Evolutionary conservation across 2,888 invertebrate genomes (phyloP), one percentile per base, ranked within the genome.

Genomic region (Cabera pusaria): DNA sequence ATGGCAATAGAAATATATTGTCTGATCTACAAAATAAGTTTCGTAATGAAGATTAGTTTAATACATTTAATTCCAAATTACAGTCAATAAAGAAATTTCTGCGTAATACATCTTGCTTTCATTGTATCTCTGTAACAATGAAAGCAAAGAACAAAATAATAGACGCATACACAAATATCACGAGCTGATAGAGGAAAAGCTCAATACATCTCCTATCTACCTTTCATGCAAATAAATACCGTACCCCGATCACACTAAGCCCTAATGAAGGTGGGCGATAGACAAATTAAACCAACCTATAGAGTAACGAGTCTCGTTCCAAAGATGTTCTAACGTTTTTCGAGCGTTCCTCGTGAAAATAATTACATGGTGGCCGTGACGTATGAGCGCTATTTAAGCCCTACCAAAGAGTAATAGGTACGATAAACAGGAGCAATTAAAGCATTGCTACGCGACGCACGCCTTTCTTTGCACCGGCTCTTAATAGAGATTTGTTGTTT

Each of bases 391-490:
- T 82, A 83, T 84, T 86, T 85, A 84, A 82, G 78, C 75, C 69
- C 64, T 58, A 70, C 77, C 77, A 76, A 73, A 84, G 87, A 87
- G 74, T 78, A 84, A 87, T 87, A 69, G 75, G 59, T 49, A 74
- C 80, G 82, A 86, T 87, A 87, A 87, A 86, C 81, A 83, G 73
- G 63, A 68, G 75, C 85, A 87, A 87, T 87, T 86, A 86, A 87
- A 86, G 76, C 84, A 85, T 86, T 81, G 84, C 83, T 66, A 83
- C 70, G 74, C 86, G 86, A 84, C 85, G 80, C 84, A 83, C 85
- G 82, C 79, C 64, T 83, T 83, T 86, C 85, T 83, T 85, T 83
- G 75, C 76, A 68, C 78, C 64, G 71, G 34, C 66, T 53, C 40
- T 55, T 84, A 83, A 86, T 83, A 73, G 74, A 79, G 79, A 85